phyloP scores from a whole-genome alignment of 2,797 vertebrate species.

The Mastacembelus armatus region DNA sequence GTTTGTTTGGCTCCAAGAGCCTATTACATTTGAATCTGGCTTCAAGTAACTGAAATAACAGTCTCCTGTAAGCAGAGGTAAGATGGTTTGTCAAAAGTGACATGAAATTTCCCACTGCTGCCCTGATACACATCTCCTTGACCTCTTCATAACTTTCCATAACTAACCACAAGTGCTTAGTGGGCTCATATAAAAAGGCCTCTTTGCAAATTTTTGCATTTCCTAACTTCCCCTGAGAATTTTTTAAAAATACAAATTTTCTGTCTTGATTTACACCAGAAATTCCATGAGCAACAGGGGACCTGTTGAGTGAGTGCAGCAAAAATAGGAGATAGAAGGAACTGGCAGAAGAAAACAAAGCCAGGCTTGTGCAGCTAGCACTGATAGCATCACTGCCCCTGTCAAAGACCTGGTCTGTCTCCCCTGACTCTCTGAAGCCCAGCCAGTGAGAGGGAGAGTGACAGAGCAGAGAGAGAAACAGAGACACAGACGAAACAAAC shows the following conservation, averaged over 20 bases:
- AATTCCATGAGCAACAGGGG: slow-evolving; percentile 65
- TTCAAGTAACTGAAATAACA: slow-evolving; percentile 23
- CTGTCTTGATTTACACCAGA: slow-evolving; percentile 64
- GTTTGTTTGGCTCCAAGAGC: slow-evolving; percentile 18
- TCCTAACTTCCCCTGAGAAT: slow-evolving; percentile 17
- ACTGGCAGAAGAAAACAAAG: slow-evolving; percentile 77
- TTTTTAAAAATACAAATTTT: slow-evolving; percentile 35
- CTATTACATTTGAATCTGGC: slow-evolving; percentile 21
- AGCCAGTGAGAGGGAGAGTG: slow-evolving; percentile 53
- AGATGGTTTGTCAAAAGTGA: slow-evolving; percentile 26
- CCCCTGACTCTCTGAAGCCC: slow-evolving; percentile 65
- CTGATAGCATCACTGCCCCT: slow-evolving; percentile 71
- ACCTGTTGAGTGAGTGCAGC: slow-evolving; percentile 52
- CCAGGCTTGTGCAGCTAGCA: slow-evolving; percentile 67
- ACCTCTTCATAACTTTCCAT: slow-evolving; percentile 34
- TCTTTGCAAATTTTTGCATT: slow-evolving; percentile 37
- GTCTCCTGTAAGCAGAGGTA: slow-evolving; percentile 27
- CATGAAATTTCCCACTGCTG: slow-evolving; percentile 17
- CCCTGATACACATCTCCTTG: slow-evolving; percentile 18
- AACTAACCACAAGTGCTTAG: slow-evolving; percentile 6
- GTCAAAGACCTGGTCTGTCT: slow-evolving; percentile 78
- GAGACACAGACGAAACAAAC: slow-evolving; percentile 16
- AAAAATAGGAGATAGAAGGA: slow-evolving; percentile 44
- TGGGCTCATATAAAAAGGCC: neutral
- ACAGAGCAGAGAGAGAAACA: slow-evolving; percentile 21